Conservation (phyloP, 2,113 vertebrate species). For the Leptobrachium leishanense region DNA sequence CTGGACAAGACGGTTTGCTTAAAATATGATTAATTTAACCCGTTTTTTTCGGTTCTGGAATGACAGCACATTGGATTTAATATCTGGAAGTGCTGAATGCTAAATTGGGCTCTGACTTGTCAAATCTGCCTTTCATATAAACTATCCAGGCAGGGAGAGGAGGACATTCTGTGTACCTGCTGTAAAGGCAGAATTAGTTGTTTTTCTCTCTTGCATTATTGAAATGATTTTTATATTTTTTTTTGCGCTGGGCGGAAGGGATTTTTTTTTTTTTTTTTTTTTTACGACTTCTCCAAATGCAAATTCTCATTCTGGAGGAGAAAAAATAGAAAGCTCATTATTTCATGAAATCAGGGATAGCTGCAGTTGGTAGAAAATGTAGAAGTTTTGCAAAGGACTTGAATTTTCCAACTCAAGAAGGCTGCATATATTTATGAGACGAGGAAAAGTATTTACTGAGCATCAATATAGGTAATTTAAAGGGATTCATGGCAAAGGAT, state of each 20-base stretch:
- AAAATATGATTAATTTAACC: too few species aligned
- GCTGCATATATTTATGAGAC: background rate
- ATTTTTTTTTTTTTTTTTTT: slow-evolving; percentile 21
- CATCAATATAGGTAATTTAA: background rate
- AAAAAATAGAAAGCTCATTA: slow-evolving; percentile 47
- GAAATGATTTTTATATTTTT: slow-evolving; percentile 6
- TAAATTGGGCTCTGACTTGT: slow-evolving; percentile 27
- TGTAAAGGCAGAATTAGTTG: slow-evolving; percentile 44
- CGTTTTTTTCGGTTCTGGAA: background rate
- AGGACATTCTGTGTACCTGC: slow-evolving; percentile 31
- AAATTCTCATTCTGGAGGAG: slow-evolving; percentile 38
- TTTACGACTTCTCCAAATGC: slow-evolving; percentile 29
- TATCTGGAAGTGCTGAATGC: slow-evolving; percentile 17
- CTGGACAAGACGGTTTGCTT: too few species aligned
- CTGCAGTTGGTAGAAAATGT: slow-evolving; percentile 31
- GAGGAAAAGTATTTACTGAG: background rate
- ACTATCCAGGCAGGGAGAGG: slow-evolving; percentile 12
- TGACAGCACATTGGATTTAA: slow-evolving; percentile 2
- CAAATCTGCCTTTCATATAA: slow-evolving; percentile 27
- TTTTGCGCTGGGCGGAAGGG: slow-evolving; percentile 8
- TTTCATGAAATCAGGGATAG: slow-evolving; percentile 40
- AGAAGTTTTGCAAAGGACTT: slow-evolving; percentile 36
- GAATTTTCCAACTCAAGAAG: slow-evolving; percentile 27
- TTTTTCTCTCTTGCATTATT: slow-evolving; percentile 47
- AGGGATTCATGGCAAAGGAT: background rate